phyloP scores from a whole-genome alignment of 2,797 vertebrate genomes.

The Tapirus indicus region DNA sequence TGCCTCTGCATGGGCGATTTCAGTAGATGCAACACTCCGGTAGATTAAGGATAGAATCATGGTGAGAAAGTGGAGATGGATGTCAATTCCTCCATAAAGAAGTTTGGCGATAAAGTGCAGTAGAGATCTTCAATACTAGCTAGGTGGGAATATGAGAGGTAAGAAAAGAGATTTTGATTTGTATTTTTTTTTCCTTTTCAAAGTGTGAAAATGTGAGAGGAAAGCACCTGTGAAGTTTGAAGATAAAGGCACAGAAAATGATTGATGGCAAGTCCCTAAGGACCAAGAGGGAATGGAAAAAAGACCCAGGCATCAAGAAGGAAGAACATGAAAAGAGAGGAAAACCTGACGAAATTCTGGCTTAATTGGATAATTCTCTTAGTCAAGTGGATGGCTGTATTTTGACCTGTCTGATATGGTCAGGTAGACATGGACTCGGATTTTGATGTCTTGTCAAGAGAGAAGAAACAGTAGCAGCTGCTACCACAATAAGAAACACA shows the following conservation, averaged over 20 bases:
- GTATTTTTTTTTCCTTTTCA: background rate
- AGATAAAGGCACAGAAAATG: background rate
- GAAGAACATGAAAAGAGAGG: background rate
- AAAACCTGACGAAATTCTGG: background rate
- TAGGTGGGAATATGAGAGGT: background rate
- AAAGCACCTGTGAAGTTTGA: background rate
- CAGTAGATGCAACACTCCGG: background rate
- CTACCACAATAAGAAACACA: background rate
- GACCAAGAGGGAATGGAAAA: background rate
- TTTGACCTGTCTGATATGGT: background rate
- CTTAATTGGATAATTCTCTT: background rate
- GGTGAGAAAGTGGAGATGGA: background rate
- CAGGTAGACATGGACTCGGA: background rate
- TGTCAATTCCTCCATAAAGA: background rate
- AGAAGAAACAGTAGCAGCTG: background rate
- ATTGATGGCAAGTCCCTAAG: background rate
- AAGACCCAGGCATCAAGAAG: background rate
- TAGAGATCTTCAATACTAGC: background rate
- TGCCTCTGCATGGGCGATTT: background rate
- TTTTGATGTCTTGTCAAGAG: constrained; percentile 5
- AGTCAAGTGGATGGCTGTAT: background rate
- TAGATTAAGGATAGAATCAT: background rate
- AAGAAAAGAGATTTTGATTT: background rate
- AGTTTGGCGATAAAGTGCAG: background rate
- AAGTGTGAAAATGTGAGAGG: background rate